These are phyloP conservation scores for Alaudala cheleensis DNA, from an alignment of 2,113 vertebrate species.

Conservation along the genomic window DNA sequence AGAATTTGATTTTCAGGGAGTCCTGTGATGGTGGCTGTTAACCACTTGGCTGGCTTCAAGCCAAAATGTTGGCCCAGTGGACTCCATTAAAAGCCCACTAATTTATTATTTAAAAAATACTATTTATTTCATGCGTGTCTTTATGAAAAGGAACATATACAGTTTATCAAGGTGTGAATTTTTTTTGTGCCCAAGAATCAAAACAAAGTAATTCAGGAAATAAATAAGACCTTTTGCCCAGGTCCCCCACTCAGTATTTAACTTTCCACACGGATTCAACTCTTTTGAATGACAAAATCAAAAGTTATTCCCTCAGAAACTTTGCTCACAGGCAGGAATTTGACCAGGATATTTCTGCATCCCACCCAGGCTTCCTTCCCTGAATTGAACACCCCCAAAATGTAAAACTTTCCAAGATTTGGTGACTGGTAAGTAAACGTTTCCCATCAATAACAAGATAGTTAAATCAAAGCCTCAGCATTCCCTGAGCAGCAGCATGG, in stretches of 20 bases:
- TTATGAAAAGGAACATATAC: fast-evolving
- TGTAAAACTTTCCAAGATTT: fast-evolving
- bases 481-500: conserved; percentile 47
- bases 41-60: not conserved
- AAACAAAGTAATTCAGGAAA: not conserved
- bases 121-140: fast-evolving
- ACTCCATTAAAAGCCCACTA: not conserved
- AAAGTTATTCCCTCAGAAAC: not conserved
- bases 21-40: fast-evolving
- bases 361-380: not conserved
- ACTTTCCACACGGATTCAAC: not conserved
- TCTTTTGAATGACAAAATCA: not conserved
- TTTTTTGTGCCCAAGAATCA: not conserved
- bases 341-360: not conserved
- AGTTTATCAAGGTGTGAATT: not conserved
- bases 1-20: not conserved
- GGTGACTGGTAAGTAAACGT: conserved; percentile 30
- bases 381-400: not conserved
- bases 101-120: not conserved
- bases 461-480: conserved; percentile 55
- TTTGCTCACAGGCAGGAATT: not conserved
- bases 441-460: conserved; percentile 56
- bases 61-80: not conserved
- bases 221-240: not conserved
- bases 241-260: not conserved